A percentile compares a stretch with the other conserved stretches of the same genome.
Conservation (phyloP, 2,113 vertebrate genomes). For the Cebus imitator region DNA sequence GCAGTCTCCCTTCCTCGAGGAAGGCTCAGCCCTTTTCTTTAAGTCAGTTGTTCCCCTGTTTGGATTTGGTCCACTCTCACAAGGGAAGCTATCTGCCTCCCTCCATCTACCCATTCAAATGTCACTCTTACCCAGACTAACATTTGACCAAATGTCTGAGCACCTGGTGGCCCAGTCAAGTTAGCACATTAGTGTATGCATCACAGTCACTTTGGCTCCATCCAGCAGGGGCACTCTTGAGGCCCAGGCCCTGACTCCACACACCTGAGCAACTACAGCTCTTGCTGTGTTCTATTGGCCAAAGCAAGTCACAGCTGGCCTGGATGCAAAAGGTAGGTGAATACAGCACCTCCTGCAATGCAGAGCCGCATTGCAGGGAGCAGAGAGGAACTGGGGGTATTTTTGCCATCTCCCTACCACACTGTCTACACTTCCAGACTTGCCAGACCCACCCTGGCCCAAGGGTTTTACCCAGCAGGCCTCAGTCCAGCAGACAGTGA, state of each 20-base stretch:
- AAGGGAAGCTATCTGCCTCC: not conserved
- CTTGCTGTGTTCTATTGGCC: not conserved
- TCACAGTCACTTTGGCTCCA: not conserved
- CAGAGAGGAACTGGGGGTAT: too few relatives aligned
- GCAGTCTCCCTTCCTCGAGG: not conserved
- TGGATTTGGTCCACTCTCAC: not conserved
- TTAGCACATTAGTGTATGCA: not conserved
- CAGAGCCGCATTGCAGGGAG: not conserved
- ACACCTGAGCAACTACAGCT: not conserved
- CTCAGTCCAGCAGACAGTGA: not conserved
- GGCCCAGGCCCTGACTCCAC: not conserved
- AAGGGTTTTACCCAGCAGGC: not conserved
- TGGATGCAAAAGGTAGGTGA: not conserved
- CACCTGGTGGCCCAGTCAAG: not conserved
- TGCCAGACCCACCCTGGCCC: not conserved
- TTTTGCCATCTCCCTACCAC: not conserved
- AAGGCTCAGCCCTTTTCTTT: not conserved
- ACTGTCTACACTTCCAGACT: not conserved
- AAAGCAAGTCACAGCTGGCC: not conserved
- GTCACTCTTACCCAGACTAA: not conserved
- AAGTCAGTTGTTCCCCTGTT: not conserved
- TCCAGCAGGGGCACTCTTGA: not conserved
- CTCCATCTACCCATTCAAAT: not conserved
- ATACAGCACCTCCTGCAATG: not conserved
- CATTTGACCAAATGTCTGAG: not conserved